Percentiles rank a stretch among this genome's conserved stretches.
phyloP scores from a whole-genome alignment of 1,140 invertebrate genomes.

The Littorina saxatilis region DNA sequence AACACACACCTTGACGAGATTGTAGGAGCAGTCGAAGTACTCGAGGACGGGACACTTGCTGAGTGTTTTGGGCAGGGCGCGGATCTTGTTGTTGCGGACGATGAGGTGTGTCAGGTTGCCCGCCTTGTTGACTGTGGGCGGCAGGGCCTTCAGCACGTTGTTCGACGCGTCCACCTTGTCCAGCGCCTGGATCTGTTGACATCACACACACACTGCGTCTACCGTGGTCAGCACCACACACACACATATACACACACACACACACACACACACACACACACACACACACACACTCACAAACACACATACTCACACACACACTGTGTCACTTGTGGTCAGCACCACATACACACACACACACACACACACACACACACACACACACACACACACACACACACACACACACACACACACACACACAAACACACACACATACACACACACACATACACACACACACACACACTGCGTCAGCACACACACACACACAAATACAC shows the following conservation, averaged over 20 bases:
- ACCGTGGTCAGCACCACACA: too few relatives aligned
- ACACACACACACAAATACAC: too few relatives aligned
- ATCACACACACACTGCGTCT: too few relatives aligned
- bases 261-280: too few relatives aligned
- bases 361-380: slow-evolving; percentile 4
- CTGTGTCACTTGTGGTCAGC: too few relatives aligned
- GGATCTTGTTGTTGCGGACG: slow-evolving; percentile 67
- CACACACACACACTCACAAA: too few relatives aligned
- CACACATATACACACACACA: too few relatives aligned
- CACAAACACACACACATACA: too few relatives aligned
- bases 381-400: not conserved
- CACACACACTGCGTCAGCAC: too few relatives aligned
- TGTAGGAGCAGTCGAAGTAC: slow-evolving; percentile 61
- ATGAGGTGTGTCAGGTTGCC: slow-evolving; percentile 53
- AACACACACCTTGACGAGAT: slow-evolving; percentile 56
- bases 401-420: too few relatives aligned
- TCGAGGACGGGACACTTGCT: slow-evolving; percentile 63
- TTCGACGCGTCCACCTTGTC: slow-evolving; percentile 57
- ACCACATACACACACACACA: slow-evolving; percentile 16
- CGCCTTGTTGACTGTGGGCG: slow-evolving; percentile 66
- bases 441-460: too few relatives aligned
- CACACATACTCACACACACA: too few relatives aligned
- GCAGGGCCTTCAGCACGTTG: slow-evolving; percentile 66
- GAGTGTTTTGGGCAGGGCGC: slow-evolving; percentile 66
- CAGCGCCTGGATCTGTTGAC: slow-evolving; percentile 60